Base-by-base conservation (phyloP, 37 sponge, comb jelly and placozoan species). In the Beroe forskalii region DNA sequence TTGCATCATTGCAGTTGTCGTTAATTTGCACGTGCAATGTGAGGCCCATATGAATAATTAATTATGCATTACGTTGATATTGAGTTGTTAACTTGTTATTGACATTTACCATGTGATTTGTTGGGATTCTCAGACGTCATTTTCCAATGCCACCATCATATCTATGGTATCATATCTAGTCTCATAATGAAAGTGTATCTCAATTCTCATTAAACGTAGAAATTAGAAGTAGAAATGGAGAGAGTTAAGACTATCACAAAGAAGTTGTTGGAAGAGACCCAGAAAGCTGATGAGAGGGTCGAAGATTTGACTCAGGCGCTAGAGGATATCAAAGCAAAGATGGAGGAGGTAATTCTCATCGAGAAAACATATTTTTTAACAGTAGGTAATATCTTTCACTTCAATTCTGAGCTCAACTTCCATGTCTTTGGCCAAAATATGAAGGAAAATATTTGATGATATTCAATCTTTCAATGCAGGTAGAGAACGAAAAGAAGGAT, bases 211-310 rank as follows among this genome's bases (percentile, higher is more conserved):
- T n/a, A n/a, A n/a, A n/a, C n/a, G 60, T 17, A 55, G 17, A 9
- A 55, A 17, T 55, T 19, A 55, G 17, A 55, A 6, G 9, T 32
- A 33, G 35, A 72, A 8, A 80, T 80, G 86, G 86, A 80, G 55
- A 3, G 86, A 25, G 86, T 80, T 42, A 80, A 80, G 86, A 80
- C 28, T n/a, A 43, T 80, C 25, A 80, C 86, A 14, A 80, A 80
- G 48, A 80, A 80, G 86, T 30, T 80, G 17, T 33, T 80, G 86
- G 86, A 80, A 38, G 55, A 80, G 55, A 40, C 27, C 37, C 86
- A 44, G 31, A 44, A 80, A 42, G 86, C 86, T 1, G 55, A 80
- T 1, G 48, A 42, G 2, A 80, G 86, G 28, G 35, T 43, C 8
- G 17, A 14, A 17, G 55, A 17, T 35, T 27, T 80, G 55, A 48